Conservation (phyloP, 1,140 invertebrate genomes). For the Hylyphantes graminicola region DNA sequence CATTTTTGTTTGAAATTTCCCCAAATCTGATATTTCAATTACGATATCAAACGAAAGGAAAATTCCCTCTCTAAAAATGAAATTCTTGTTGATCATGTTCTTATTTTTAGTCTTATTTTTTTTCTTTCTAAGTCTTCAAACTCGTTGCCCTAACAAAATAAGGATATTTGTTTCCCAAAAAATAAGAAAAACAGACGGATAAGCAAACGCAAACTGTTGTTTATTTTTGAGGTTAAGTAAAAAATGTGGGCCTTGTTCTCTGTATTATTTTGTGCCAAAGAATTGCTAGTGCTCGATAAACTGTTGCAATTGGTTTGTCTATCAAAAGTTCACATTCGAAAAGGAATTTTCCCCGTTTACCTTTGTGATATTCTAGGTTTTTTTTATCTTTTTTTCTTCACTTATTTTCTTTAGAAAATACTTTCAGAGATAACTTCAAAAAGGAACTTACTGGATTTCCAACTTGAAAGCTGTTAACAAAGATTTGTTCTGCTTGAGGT, state of each 20-base stretch:
- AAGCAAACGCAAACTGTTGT: conserved; percentile 40
- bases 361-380: conserved; percentile 29
- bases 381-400: neutral
- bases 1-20: conserved; percentile 3
- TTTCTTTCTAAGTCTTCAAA: neutral
- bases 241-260: conserved; percentile 23
- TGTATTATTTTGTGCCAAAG: conserved; percentile 56
- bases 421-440: conserved; percentile 17
- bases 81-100: too few species aligned
- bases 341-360: conserved; percentile 33
- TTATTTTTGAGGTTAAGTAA: conserved; percentile 58
- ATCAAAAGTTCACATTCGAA: conserved; percentile 39
- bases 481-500: neutral
- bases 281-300: conserved; percentile 51
- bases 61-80: too few species aligned
- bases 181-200: conserved; percentile 11
- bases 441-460: neutral
- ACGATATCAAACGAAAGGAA: conserved; percentile 20
- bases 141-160: conserved; percentile 40
- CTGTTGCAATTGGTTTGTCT: conserved; percentile 52
- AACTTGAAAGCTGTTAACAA: neutral
- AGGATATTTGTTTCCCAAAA: conserved; percentile 9
- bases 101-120: too few species aligned
- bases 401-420: neutral
- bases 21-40: conserved; percentile 58